These are phyloP conservation scores for Pangasianodon gigas DNA, from an alignment of 2,113 vertebrate genomes.

Conservation along the genomic window DNA sequence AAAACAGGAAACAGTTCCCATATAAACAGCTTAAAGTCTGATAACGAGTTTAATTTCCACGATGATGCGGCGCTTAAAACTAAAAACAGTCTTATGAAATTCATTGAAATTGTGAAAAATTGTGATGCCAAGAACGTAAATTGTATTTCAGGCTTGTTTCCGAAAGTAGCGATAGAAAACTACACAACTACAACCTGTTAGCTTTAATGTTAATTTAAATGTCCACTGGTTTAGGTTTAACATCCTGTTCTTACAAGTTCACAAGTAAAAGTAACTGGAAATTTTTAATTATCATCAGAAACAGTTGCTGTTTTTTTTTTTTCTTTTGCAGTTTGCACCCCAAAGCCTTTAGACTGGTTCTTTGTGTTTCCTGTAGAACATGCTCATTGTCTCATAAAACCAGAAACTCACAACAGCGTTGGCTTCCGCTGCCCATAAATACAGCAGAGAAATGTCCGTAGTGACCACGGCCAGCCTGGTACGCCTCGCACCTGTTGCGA, in stretches of 20 bases:
- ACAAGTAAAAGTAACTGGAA: not conserved
- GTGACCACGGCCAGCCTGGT: conserved; percentile 64
- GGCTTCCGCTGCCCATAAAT: conserved; percentile 33
- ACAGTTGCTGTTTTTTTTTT: not conserved
- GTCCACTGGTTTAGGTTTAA: not conserved
- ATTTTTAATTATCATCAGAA: not conserved
- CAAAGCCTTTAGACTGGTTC: not conserved
- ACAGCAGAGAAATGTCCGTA: conserved; percentile 32
- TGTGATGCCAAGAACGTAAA: not conserved
- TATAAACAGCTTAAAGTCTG: not conserved
- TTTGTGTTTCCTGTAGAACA: not conserved
- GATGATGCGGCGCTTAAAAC: not conserved
- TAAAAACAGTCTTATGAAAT: not conserved
- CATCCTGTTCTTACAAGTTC: not conserved
- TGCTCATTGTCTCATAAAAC: not conserved
- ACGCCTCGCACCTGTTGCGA: conserved; percentile 78
- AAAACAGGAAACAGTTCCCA: not conserved
- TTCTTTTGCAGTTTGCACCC: not conserved
- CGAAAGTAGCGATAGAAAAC: not conserved
- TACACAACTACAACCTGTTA: not conserved
- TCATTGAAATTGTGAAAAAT: too few species aligned
- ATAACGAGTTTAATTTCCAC: not conserved
- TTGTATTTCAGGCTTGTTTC: not conserved
- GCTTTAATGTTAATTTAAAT: not conserved
- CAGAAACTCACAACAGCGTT: conserved; percentile 12